Base-by-base conservation (phyloP, 2,113 vertebrate species). In the Picathartes gymnocephalus region DNA sequence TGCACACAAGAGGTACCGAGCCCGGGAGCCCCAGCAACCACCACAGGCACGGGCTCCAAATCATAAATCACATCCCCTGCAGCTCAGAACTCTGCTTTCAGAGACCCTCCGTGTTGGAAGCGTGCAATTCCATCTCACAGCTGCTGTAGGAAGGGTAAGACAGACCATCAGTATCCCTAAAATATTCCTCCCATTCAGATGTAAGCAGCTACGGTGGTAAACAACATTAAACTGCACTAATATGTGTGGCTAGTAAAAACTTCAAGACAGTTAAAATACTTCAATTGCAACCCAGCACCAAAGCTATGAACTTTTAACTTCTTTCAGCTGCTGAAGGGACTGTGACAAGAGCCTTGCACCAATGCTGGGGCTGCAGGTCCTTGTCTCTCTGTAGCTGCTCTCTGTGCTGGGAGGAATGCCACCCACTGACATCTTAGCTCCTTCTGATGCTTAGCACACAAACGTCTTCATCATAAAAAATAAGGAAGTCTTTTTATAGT, bases 401-500 rank as follows among this genome's bases (percentile, higher is more conserved):
- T 61, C 87, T 69, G 93, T 91, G 54, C 72, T n/a, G 37, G 12
- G 73, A 84, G 33, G 28, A 94, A 53, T 31, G 39, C 44, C 79
- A 57, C 62, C 27, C 42, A 53, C 2, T 17, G 83, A 84, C 50
- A 76, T 37, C 16, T 83, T 22, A 64, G 91, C 76, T 95, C 28
- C 89, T 93, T 92, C 47, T 77, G 91, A 90, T 94, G 72, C 19
- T 2, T 9, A 64, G 39, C 77, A 57, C 31, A 91, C 74, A 73
- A 91, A 90, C 66, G 70, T 20, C 50, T 95, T 70, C 93, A 47
- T 48, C 86, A 92, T n/a, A 74, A 88, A 87, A 84, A 80, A 91
- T 44, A 70, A 79, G 64, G 42, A 56, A 39, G 24, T n/a, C 57
- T 71, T 37, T 81, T 94, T 74, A 91, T 45, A 72, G 73, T 66